phyloP scores from a whole-genome alignment of 2,113 vertebrate species.

The human region GRCh38 chr5:52414501-52415000 shows the following conservation, averaged over 20 bases:
- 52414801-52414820: background rate
- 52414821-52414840: background rate
- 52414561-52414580: background rate
- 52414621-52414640: background rate
- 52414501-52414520: background rate
- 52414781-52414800: background rate
- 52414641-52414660: background rate
- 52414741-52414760: background rate
- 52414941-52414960: background rate
- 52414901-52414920: background rate
- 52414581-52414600: background rate
- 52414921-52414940: slow-evolving; percentile 12
- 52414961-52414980: background rate
- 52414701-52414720: background rate
- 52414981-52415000: background rate
- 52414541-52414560: background rate
- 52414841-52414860: background rate
- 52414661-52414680: background rate
- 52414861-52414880: background rate
- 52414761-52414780: background rate
- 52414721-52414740: background rate
- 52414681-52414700: background rate
- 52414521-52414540: background rate
- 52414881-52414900: background rate
- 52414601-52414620: background rate